Base-by-base conservation (phyloP, 2,113 vertebrate species). In the Eurypyga helias region DNA sequence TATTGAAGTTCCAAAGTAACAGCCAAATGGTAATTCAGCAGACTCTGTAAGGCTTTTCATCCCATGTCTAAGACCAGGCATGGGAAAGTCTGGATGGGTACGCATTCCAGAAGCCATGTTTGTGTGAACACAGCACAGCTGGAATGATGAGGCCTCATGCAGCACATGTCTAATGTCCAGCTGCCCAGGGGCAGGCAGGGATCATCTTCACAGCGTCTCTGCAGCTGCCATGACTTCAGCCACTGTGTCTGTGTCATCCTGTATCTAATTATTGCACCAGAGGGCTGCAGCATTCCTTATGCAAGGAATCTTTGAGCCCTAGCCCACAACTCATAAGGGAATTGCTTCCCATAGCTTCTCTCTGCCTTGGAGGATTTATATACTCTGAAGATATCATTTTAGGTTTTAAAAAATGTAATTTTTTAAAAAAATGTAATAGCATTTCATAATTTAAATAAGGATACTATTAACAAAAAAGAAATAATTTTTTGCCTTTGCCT, bases 181-280 rank as follows among this genome's bases (percentile, higher is more conserved):
- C 89, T 95, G 93, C 88, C 79, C 48, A 90, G 48, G 90, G 88
- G 76, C 76, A 93, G 51, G 72, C 76, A 88, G 84, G 65, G 82
- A 95, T 96, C 87, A 90, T 94, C 92, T 90, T 83, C 85, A 85
- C 67, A 96, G 83, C 60, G 82, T 80, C 62, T 90, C 54, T 80
- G 76, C 84, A 96, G 92, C 93, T 96, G 96, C 90, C 71, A 12
- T 54, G 71, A 65, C 88, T 95, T 92, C 92, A 93, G 54, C 82
- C 91, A 55, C 79, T 70, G 64, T 33, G 76, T 70, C 75, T 92
- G 54, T 94, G 92, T 90, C 93, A 83, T 89, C 46, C 46, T 73
- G 49, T 77, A 62, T 86, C 83, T 76, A 92, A 89, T 94, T 93
- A 95, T 90, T 92, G 92, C 62, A 96, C 76, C 72, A 71, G 76